A percentile compares a stretch with the other conserved stretches of the same genome.
Evolutionary conservation across 2,113 vertebrate genomes (phyloP).

Genomic region (Dolichallabes microphthalmus): DNA sequence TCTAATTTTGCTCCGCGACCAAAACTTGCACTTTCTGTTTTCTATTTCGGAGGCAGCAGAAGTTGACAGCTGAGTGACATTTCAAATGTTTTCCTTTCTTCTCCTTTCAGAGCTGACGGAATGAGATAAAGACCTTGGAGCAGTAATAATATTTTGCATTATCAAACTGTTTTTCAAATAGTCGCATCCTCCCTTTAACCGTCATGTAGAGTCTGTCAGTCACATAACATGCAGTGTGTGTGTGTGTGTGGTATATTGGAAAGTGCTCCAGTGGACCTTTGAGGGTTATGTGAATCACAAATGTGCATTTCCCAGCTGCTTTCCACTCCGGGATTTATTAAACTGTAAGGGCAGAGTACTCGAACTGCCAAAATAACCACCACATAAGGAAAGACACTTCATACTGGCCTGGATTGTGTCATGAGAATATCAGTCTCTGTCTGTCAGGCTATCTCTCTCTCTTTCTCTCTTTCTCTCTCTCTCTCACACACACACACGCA

Average conservation of each 20-base stretch:
- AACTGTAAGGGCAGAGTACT: not conserved
- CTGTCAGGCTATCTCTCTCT: not conserved
- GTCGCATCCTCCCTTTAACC: conserved; percentile 1
- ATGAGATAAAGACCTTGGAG: conserved; percentile 14
- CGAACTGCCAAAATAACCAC: not conserved
- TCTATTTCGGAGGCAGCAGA: not conserved
- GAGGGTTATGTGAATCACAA: not conserved
- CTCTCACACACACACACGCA: not conserved
- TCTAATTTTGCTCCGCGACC: conserved; percentile 26
- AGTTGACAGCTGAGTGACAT: not conserved
- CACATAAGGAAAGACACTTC: not conserved
- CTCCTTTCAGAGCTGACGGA: not conserved
- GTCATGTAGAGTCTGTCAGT: conserved; percentile 45
- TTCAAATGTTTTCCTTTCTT: not conserved
- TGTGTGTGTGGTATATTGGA: not conserved
- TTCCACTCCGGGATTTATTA: not conserved
- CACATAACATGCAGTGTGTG: conserved; percentile 1
- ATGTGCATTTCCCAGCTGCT: not conserved
- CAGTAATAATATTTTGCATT: conserved; percentile 30
- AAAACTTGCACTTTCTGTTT: not conserved
- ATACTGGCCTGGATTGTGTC: not conserved
- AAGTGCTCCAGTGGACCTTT: conserved; percentile 3
- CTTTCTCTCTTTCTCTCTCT: not conserved
- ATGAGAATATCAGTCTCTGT: not conserved
- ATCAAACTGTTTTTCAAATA: conserved; percentile 24